These are phyloP conservation scores for Edolisoma coerulescens DNA, from an alignment of 2,113 vertebrate genomes.

Conservation along the genomic window DNA sequence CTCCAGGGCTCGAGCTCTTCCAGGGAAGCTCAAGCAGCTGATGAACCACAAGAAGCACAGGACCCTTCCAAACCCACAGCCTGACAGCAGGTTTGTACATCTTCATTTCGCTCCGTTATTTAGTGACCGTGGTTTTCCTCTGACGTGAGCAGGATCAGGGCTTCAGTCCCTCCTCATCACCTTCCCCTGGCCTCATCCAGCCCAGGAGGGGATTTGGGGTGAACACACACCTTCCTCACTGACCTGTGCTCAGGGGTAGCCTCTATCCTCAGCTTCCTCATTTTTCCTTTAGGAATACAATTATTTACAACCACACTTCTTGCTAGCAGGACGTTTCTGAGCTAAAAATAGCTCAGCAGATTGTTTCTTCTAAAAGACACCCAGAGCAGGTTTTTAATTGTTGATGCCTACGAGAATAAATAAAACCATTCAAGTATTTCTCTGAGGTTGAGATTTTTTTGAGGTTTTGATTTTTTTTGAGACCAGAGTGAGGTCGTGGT, in stretches of 20 bases:
- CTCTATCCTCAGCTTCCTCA: background rate
- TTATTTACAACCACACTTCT: background rate
- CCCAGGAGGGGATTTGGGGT: background rate
- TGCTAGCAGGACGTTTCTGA: background rate
- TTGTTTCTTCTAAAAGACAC: background rate
- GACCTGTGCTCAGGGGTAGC: background rate
- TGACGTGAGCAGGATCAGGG: background rate
- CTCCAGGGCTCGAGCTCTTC: background rate
- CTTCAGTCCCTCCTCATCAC: background rate
- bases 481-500: background rate
- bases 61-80: background rate
- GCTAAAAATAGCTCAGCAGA: background rate
- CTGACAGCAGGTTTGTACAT: background rate
- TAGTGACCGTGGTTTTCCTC: background rate
- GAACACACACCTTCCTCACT: background rate
- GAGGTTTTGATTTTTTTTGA: fast-evolving
- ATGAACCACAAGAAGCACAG: background rate
- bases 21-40: background rate
- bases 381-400: background rate
- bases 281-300: background rate
- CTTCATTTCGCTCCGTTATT: background rate
- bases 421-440: background rate
- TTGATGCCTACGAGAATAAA: background rate
- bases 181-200: background rate
- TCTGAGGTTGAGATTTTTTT: background rate